Evolutionary conservation across 1,140 invertebrate species (phyloP).

Genomic region (Hyphantria cunea): DNA sequence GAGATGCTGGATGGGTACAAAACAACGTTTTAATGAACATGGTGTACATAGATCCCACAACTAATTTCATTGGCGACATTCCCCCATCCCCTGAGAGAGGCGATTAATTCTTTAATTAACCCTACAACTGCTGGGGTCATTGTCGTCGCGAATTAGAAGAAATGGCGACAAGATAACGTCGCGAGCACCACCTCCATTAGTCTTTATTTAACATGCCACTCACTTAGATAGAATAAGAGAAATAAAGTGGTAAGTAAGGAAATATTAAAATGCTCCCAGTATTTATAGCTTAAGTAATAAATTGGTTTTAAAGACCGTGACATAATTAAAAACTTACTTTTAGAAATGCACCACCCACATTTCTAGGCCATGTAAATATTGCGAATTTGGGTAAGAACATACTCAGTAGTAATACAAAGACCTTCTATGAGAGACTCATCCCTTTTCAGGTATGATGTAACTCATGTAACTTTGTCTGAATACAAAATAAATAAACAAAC

Average conservation of each 20-base stretch:
- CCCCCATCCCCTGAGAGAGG: constrained; percentile 24
- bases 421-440: too few relatives aligned
- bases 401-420: too few relatives aligned
- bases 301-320: too few relatives aligned
- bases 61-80: constrained; percentile 49
- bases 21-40: too few relatives aligned
- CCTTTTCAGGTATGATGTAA: too few relatives aligned
- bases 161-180: constrained; percentile 54
- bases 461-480: too few relatives aligned
- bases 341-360: too few relatives aligned
- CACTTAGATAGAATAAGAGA: constrained; percentile 24
- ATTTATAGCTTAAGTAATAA: constrained; percentile 9
- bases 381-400: too few relatives aligned
- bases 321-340: too few relatives aligned
- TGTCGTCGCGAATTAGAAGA: constrained; percentile 56
- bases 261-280: constrained; percentile 18
- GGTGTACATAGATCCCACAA: constrained; percentile 38
- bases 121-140: constrained; percentile 40
- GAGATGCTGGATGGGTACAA: too few relatives aligned
- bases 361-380: too few relatives aligned
- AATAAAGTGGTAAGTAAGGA: constrained; percentile 1
- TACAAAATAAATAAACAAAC: too few relatives aligned
- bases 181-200: constrained; percentile 45
- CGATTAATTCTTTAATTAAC: constrained; percentile 72
- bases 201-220: constrained; percentile 47